Evolutionary conservation across 2,113 vertebrate genomes (phyloP).

Genomic region (Cynoglossus semilaevis): DNA sequence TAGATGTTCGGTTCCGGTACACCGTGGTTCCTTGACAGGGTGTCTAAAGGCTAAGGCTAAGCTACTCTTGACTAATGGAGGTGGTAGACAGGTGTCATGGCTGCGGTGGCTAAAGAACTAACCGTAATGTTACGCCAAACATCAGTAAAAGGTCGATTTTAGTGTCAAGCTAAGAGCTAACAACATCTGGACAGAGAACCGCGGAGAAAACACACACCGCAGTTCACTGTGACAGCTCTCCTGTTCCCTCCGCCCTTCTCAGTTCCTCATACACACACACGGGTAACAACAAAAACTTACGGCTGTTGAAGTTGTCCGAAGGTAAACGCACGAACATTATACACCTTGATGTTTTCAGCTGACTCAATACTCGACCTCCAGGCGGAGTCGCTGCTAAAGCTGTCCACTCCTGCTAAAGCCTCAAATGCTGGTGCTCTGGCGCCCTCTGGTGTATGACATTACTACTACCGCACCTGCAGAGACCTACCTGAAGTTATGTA

Average conservation of each 20-base stretch:
- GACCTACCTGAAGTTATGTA: too few relatives aligned
- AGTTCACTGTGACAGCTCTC: background rate
- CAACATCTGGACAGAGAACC: constrained; percentile 38
- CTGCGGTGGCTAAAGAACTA: too few relatives aligned
- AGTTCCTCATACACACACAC: background rate
- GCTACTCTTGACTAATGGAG: too few relatives aligned
- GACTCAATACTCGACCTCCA: background rate
- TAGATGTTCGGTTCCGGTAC: too few relatives aligned
- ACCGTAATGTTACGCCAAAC: too few relatives aligned
- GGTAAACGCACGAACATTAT: constrained; percentile 22
- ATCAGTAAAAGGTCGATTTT: background rate
- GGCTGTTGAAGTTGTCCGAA: background rate
- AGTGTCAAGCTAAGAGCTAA: constrained; percentile 48
- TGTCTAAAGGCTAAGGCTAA: too few relatives aligned
- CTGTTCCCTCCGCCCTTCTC: background rate
- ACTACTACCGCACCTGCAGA: background rate
- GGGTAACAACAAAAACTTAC: constrained; percentile 25
- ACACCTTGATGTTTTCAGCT: constrained; percentile 41
- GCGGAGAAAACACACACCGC: background rate
- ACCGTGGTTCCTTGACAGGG: too few relatives aligned
- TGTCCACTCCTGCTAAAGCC: background rate
- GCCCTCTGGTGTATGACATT: constrained; percentile 23
- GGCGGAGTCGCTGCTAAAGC: constrained; percentile 24
- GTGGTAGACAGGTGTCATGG: too few relatives aligned
- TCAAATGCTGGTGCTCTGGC: too few relatives aligned